Evolutionary conservation across 2,797 vertebrate species (phyloP).

Genomic region (Danio choprae): DNA sequence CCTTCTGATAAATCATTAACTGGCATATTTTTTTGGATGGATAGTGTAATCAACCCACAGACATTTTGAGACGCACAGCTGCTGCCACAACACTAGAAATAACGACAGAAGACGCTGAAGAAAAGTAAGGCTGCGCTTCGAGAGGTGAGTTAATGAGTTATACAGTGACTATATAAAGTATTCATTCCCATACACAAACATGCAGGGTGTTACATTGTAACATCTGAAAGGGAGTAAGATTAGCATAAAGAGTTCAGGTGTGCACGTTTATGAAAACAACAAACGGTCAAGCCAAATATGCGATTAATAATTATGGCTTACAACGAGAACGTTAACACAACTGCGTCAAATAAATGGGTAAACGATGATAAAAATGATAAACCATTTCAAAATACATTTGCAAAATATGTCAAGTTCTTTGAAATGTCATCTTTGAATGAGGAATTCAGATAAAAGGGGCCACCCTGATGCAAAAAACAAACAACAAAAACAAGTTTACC

Average conservation of each 20-base stretch:
- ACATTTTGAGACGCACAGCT: background rate
- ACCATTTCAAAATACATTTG: background rate
- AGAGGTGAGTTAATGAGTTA: conserved; percentile 52
- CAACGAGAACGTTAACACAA: background rate
- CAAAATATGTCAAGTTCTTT: background rate
- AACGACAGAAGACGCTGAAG: conserved; percentile 19
- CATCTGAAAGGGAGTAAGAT: conserved; percentile 3
- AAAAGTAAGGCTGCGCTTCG: conserved; percentile 35
- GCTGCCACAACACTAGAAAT: background rate
- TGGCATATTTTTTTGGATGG: background rate
- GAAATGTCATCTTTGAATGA: background rate
- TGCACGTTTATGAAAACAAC: conserved; percentile 3
- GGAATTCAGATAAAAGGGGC: background rate
- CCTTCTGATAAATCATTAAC: background rate
- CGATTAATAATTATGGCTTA: background rate
- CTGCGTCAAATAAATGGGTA: background rate
- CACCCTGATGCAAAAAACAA: background rate
- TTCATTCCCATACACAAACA: conserved; percentile 20
- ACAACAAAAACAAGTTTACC: background rate
- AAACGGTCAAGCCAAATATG: background rate
- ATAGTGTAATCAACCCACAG: conserved; percentile 14
- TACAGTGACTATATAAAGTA: conserved; percentile 21
- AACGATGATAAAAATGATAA: background rate
- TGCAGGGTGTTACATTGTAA: conserved; percentile 11
- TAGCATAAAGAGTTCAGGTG: conserved; percentile 16